Percentiles rank a stretch among this genome's conserved stretches.
phyloP scores from a whole-genome alignment of 2,113 vertebrate species.

The Rallus limicola region DNA sequence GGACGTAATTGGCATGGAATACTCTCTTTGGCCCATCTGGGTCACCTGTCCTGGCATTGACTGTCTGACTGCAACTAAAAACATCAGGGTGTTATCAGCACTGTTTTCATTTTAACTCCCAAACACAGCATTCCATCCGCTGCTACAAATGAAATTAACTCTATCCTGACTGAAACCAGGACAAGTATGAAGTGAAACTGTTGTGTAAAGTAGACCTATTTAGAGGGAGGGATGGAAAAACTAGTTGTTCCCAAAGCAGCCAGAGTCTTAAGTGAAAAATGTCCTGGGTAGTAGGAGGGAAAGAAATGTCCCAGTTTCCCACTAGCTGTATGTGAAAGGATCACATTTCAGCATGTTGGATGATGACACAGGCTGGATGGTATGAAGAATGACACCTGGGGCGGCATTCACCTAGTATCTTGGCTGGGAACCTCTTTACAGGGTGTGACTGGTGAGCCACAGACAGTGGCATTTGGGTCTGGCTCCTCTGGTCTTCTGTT shows the following conservation, averaged over 20 bases:
- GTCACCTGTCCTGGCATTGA: too few species aligned
- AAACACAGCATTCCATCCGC: too few species aligned
- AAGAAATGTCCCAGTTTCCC: neutral
- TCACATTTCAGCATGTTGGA: neutral
- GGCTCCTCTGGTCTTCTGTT: neutral
- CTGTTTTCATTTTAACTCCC: too few species aligned
- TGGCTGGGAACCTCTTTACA: neutral
- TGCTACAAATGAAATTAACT: too few species aligned
- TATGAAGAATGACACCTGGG: neutral
- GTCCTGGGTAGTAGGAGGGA: neutral
- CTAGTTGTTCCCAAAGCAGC: neutral
- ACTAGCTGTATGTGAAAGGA: neutral
- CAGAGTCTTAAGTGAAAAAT: neutral
- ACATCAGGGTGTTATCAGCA: too few species aligned
- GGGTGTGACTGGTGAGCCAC: neutral
- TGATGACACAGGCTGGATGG: neutral
- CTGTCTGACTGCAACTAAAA: too few species aligned
- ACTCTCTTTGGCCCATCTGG: too few species aligned
- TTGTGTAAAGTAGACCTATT: neutral
- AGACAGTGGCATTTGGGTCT: accelerated
- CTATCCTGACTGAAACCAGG: too few species aligned
- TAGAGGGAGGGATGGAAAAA: neutral
- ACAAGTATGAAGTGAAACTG: neutral
- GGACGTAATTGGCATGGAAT: too few species aligned
- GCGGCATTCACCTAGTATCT: neutral